Evolutionary conservation across 2,797 vertebrate genomes (phyloP), one percentile per base, ranked within the genome.

Genomic region (Xenopus petersii): DNA sequence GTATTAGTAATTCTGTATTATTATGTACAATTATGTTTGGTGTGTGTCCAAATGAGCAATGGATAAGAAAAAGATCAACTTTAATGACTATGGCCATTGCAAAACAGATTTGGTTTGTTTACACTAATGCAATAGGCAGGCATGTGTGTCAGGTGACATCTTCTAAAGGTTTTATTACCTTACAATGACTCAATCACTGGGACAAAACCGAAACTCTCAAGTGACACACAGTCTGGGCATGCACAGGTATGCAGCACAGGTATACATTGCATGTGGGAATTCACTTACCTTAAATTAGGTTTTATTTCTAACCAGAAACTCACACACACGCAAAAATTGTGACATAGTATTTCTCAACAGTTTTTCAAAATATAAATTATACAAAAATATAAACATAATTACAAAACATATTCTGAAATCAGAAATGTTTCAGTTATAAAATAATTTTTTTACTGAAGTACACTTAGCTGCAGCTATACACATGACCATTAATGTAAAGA

Each of bases 141-240:
- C 61, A 60, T n/a, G 26, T 30, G 7, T 26, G 71, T 79, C 76
- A 79, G 71, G 76, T 79, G 67, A 74, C 66, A 70, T 54, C 62
- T 51, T 70, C 51, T 65, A 58, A 65, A 79, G 71, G 51, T 64
- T 70, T 74, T 70, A 74, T 79, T 74, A 79, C 61, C 71, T 65
- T 71, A 60, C 36, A 69, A 42, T 79, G 76, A 79, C 71, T 79
- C 76, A 79, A 73, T 51, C 30, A 71, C 58, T 48, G 70, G 64
- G 63, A 72, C 33, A 59, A 64, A 79, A 51, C 48, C 60, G 42
- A 46, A 60, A 21, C 46, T 74, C 66, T 74, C 61, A 74, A 51
- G 71, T 79, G 76, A 79, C 76, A 74, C 66, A 74, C 30, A 70
- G 76, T 79, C 76, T 79, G 67, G 58, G 66, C 71, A 70, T 70